Evolutionary conservation across 2,797 vertebrate species (phyloP).

Genomic region (Acanthurus tractus): DNA sequence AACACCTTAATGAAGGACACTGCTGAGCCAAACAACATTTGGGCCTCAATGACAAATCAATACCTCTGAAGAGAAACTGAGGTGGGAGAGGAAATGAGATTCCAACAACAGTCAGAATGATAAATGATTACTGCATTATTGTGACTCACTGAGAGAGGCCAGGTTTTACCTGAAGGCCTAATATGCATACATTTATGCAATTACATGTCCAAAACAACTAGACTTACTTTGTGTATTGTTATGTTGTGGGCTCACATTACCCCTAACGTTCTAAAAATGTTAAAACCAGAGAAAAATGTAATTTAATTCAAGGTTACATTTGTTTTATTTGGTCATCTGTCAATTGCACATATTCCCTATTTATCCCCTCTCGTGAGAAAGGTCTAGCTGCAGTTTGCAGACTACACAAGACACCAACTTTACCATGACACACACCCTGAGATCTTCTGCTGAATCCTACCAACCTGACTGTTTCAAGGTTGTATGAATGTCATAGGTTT

Average conservation of each 20-base stretch:
- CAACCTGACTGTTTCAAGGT: no score
- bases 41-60: slow-evolving; percentile 52
- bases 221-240: background rate
- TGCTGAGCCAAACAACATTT: slow-evolving; percentile 53
- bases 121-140: slow-evolving; percentile 24
- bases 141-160: slow-evolving; percentile 12
- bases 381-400: background rate
- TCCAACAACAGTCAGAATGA: slow-evolving; percentile 26
- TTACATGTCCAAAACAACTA: background rate
- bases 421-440: no score
- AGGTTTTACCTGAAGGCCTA: slow-evolving; percentile 23
- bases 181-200: no score
- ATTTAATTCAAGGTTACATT: background rate
- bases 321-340: background rate
- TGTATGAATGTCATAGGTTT: no score
- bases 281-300: background rate
- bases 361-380: background rate
- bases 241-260: no score
- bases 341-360: background rate
- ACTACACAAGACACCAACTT: no score
- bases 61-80: slow-evolving; percentile 39
- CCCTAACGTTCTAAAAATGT: no score
- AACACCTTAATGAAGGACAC: slow-evolving; percentile 46
- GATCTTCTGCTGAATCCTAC: no score
- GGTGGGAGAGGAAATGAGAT: slow-evolving; percentile 42